These are phyloP conservation scores for Orycteropus afer DNA, from an alignment of 2,113 vertebrate genomes.

Conservation along the genomic window DNA sequence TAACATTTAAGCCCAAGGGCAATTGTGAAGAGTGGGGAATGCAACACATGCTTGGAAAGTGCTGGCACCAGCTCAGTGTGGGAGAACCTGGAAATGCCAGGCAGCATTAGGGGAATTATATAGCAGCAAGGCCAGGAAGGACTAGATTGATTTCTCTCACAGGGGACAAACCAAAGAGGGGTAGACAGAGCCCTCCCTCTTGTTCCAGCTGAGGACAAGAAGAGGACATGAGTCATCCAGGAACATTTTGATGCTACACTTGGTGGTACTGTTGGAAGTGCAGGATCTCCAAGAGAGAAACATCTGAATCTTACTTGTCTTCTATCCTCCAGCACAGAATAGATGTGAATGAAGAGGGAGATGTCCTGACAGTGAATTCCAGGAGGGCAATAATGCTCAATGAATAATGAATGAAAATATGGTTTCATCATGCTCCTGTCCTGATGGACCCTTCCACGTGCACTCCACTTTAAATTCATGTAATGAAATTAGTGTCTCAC, in stretches of 20 bases:
- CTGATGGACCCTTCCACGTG: not conserved
- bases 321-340: not conserved
- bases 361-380: not conserved
- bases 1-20: not conserved
- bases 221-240: not conserved
- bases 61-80: not conserved
- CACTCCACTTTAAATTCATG: not conserved
- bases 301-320: not conserved
- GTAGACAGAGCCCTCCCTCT: not conserved
- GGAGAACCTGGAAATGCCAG: not conserved
- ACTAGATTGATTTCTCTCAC: not conserved
- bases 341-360: not conserved
- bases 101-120: not conserved
- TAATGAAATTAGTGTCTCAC: not conserved
- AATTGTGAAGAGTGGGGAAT: not conserved
- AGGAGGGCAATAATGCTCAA: not conserved
- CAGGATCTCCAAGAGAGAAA: not conserved
- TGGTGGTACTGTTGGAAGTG: not conserved
- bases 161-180: not conserved
- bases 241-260: not conserved
- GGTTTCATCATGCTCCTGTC: not conserved
- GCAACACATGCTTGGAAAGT: not conserved
- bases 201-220: not conserved
- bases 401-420: not conserved
- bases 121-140: not conserved